phyloP scores from a whole-genome alignment of 2,113 vertebrate genomes.

The Urocolius indicus region DNA sequence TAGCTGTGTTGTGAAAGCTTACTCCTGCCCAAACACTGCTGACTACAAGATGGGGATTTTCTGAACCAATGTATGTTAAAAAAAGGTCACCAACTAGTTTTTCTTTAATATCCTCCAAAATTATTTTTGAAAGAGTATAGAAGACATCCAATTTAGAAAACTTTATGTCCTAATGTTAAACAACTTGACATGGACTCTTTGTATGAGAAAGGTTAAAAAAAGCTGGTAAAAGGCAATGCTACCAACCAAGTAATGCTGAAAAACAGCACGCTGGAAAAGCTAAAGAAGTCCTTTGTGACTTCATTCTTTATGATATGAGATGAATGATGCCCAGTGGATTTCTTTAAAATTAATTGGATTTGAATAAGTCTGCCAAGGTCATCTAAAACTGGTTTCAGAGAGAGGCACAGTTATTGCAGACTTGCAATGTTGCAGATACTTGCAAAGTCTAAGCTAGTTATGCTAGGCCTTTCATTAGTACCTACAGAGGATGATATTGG shows the following conservation, averaged over 20 bases:
- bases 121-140: not conserved
- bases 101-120: not conserved
- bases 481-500: not conserved
- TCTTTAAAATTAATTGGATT: not conserved
- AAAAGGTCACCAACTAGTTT: not conserved
- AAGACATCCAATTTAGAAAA: not conserved
- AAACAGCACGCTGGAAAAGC: not conserved
- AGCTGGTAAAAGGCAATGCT: not conserved
- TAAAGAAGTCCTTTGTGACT: not conserved
- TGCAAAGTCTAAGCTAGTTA: not conserved
- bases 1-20: rapidly evolving
- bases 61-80: not conserved
- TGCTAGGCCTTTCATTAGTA: not conserved
- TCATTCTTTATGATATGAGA: not conserved
- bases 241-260: not conserved
- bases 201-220: not conserved
- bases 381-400: not conserved
- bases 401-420: not conserved
- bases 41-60: not conserved
- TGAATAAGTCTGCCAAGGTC: not conserved
- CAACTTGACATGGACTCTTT: not conserved
- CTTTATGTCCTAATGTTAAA: not conserved
- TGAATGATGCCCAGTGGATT: not conserved
- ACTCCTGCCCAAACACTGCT: not conserved
- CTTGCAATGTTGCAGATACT: not conserved